phyloP scores from a whole-genome alignment of 2,113 vertebrate species.

The Synodontis membranacea region DNA sequence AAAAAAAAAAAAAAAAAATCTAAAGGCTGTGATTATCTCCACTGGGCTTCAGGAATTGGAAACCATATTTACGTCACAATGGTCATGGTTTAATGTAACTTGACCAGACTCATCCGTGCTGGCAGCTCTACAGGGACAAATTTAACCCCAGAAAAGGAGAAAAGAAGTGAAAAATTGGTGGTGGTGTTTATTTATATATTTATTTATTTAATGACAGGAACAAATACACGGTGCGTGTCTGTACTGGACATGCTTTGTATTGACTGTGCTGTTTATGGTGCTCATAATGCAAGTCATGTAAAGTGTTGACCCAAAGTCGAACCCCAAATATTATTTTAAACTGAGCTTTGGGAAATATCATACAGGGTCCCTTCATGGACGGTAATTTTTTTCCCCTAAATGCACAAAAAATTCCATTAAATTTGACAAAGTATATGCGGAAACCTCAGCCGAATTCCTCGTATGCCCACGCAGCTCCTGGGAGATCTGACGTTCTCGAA shows the following conservation, averaged over 20 bases:
- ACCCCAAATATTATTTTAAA: conserved; percentile 3
- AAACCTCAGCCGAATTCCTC: conserved; percentile 45
- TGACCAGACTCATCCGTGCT: conserved; percentile 48
- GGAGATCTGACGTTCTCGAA: conserved; percentile 35
- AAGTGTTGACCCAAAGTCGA: background rate
- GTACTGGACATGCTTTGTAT: too few relatives aligned
- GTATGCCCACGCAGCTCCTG: conserved; percentile 29
- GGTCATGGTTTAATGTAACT: conserved; percentile 49
- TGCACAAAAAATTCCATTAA: conserved; percentile 8
- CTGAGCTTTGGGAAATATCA: background rate
- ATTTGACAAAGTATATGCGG: conserved; percentile 37
- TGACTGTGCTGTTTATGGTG: background rate
- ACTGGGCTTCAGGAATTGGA: conserved; percentile 42
- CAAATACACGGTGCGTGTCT: background rate
- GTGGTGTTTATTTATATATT: background rate
- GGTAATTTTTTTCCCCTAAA: background rate
- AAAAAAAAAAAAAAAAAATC: background rate
- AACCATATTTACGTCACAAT: conserved; percentile 58
- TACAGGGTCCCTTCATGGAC: background rate
- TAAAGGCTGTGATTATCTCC: conserved; percentile 55
- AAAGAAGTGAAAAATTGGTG: background rate
- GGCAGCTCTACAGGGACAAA: conserved; percentile 26
- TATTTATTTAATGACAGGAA: background rate
- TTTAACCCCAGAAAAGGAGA: conserved; percentile 26
- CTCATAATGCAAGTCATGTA: background rate